Evolutionary conservation across 2,888 invertebrate species (phyloP).

Genomic region (Caenorhabditis sp.): DNA sequence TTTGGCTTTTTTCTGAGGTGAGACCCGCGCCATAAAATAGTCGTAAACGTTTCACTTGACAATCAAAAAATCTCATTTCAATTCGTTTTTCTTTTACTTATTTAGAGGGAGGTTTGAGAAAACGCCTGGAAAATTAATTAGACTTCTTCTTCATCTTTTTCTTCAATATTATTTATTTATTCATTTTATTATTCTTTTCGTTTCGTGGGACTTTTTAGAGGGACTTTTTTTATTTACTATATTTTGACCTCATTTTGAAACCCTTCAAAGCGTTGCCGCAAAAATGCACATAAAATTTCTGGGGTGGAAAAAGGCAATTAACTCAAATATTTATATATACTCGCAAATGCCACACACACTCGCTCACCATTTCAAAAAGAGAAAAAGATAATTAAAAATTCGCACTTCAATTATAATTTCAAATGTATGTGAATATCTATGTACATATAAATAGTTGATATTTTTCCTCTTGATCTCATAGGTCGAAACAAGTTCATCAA

Average conservation of each 20-base stretch:
- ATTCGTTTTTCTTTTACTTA: background rate
- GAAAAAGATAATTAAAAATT: background rate
- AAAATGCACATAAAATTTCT: background rate
- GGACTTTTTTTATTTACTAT: too few species aligned
- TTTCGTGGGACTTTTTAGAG: too few species aligned
- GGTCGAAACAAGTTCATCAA: too few species aligned
- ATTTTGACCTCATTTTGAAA: too few species aligned
- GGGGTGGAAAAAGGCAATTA: background rate
- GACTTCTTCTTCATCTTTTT: too few species aligned
- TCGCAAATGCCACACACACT: too few species aligned
- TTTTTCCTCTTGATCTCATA: too few species aligned
- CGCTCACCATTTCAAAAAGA: background rate
- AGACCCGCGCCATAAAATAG: background rate
- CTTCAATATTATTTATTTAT: too few species aligned
- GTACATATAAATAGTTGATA: too few species aligned
- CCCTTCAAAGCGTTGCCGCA: background rate
- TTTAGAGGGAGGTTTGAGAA: background rate
- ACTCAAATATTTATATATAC: conserved; percentile 1
- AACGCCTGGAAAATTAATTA: background rate
- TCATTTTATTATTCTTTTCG: too few species aligned
- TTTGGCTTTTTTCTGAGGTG: background rate
- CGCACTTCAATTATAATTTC: background rate
- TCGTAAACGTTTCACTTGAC: background rate
- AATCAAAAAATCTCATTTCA: background rate
- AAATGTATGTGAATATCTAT: background rate